Evolutionary conservation across 2,113 vertebrate genomes (phyloP), one percentile per base, ranked within the genome.

Genomic region (Nesoenas mayeri): DNA sequence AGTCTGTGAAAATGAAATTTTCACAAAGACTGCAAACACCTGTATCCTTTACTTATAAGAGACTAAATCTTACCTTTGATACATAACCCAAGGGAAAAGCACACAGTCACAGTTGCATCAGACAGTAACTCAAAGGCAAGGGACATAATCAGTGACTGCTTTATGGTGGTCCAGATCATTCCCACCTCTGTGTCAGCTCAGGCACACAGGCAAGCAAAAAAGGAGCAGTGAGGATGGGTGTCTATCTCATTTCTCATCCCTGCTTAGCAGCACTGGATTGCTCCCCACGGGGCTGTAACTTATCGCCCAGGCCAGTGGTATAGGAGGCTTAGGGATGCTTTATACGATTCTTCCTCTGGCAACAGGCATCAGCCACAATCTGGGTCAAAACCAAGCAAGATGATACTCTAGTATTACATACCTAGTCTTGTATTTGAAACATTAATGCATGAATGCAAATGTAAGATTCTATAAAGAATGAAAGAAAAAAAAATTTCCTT

Each of bases 291-390:
- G n/a, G 56, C 61, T 83, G 57, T 54, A 90, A 66, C 10, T 66
- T 58, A 58, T 0, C 90, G 40, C 21, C 19, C 38, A 81, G n/a
- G 48, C 22, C 18, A 73, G 44, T 7, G 9, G 15, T 54, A 24
- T 29, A 48, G 38, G 67, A 67, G 29, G 22, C 29, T 57, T 50
- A 2, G 12, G 42, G 31, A 32, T 77, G 34, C 34, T 74, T 48
- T 50, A 44, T 44, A 10, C 0, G 7, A 22, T 42, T 50, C 53
- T 78, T 80, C 54, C 25, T 48, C 38, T 47, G 12, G 56, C 44
- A 79, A 28, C 0, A 60, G 42, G 16, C 10, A 71, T 8, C 0
- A 0, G 25, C 71, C 38, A 53, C 38, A 84, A 9, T 18, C 50
- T 48, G 64, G 17, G 57, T 67, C 34, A 91, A 82, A 85, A 86